Percentiles rank a stretch among this genome's conserved stretches.
Conservation (phyloP, 2,888 invertebrate genomes). For the Lepetodrilus schrolli region DNA sequence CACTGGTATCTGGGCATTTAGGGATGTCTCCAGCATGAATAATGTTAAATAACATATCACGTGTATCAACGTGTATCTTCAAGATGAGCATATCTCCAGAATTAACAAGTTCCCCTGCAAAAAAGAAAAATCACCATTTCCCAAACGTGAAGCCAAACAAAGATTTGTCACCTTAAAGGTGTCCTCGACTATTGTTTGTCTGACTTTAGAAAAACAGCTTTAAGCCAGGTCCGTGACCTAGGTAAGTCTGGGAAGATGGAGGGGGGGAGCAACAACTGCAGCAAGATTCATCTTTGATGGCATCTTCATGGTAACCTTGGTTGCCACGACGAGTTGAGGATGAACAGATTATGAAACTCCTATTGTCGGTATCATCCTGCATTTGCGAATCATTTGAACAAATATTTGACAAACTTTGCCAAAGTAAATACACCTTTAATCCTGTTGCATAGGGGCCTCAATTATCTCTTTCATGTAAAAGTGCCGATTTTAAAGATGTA, state of each 20-base stretch:
- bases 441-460: too few species aligned
- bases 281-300: slow-evolving; percentile 4
- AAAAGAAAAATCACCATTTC: too few species aligned
- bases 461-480: too few species aligned
- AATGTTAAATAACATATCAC: too few species aligned
- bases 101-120: too few species aligned
- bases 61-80: too few species aligned
- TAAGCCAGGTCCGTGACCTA: neutral
- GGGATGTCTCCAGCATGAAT: too few species aligned
- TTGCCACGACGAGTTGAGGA: slow-evolving; percentile 8
- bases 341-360: slow-evolving; percentile 3
- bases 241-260: slow-evolving; percentile 7
- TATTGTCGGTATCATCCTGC: neutral
- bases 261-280: too few species aligned
- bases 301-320: slow-evolving; percentile 10
- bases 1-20: too few species aligned
- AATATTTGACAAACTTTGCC: slow-evolving; percentile 5
- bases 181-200: slow-evolving; percentile 8
- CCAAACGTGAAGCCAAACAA: too few species aligned
- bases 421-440: slow-evolving; percentile 7
- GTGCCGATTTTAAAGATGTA: too few species aligned
- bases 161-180: neutral
- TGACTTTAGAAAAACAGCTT: slow-evolving; percentile 6
- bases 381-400: slow-evolving; percentile 1
- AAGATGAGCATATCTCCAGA: too few species aligned